Evolutionary conservation across 2,888 invertebrate genomes (phyloP).

Genomic region (Laspeyria flexula): DNA sequence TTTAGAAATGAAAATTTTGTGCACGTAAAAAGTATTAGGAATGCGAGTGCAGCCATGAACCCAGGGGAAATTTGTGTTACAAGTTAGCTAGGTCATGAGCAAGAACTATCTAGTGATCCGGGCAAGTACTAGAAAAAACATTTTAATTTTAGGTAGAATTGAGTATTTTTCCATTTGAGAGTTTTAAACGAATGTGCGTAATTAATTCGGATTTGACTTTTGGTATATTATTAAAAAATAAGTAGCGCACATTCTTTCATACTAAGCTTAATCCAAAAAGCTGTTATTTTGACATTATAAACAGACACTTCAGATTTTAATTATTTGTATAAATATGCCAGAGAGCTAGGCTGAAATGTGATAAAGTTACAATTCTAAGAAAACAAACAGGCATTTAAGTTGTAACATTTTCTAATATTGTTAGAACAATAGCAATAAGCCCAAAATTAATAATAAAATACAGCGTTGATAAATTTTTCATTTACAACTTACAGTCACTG

Average conservation of each 20-base stretch:
- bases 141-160: background rate
- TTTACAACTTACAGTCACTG: conserved; percentile 43
- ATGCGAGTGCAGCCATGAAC: conserved; percentile 31
- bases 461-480: conserved; percentile 46
- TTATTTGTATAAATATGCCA: too few relatives aligned
- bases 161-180: background rate
- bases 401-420: conserved; percentile 11
- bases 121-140: background rate
- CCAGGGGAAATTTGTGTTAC: conserved; percentile 48
- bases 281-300: too few relatives aligned
- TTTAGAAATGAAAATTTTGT: too few relatives aligned
- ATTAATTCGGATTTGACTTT: too few relatives aligned
- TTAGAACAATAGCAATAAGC: conserved; percentile 22
- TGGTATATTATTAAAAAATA: too few relatives aligned
- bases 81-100: conserved; percentile 30
- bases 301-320: too few relatives aligned
- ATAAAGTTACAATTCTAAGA: too few relatives aligned
- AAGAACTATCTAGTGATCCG: conserved; percentile 16
- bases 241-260: too few relatives aligned
- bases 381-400: too few relatives aligned
- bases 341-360: too few relatives aligned
- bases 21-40: conserved; percentile 28
- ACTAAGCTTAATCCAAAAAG: too few relatives aligned
- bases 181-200: too few relatives aligned
- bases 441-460: conserved; percentile 44